Percentiles rank a stretch among this genome's conserved stretches.
Evolutionary conservation across 2,797 vertebrate species (phyloP).

Genomic region (Typhlichthys subterraneus): DNA sequence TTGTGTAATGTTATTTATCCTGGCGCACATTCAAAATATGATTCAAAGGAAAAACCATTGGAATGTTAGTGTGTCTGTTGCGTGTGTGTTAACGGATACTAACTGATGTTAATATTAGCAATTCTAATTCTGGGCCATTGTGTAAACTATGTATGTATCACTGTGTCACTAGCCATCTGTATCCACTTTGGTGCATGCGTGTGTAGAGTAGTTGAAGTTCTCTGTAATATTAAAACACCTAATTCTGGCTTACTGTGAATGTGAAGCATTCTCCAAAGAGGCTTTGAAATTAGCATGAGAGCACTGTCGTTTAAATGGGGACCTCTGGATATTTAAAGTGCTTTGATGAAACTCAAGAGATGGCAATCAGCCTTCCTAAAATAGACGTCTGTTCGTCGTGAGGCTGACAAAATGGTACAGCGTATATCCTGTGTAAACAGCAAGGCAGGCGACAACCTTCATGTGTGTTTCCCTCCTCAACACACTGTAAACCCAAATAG

Average conservation of each 20-base stretch:
- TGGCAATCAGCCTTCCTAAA: background rate
- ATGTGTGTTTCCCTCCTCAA: no score
- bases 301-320: constrained; percentile 5
- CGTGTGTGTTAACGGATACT: background rate
- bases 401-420: no score
- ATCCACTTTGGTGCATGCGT: background rate
- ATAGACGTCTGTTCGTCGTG: no score
- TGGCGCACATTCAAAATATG: no score
- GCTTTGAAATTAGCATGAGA: constrained; percentile 35
- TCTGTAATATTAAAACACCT: constrained; percentile 49
- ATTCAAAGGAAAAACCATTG: background rate
- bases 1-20: no score
- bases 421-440: no score
- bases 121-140: constrained; percentile 1
- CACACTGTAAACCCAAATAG: no score
- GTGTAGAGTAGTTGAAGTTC: constrained; percentile 5
- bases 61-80: constrained; percentile 18
- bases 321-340: constrained; percentile 5
- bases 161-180: background rate
- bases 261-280: constrained; percentile 17
- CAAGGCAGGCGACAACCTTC: no score
- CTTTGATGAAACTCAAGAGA: constrained; percentile 30
- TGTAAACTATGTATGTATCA: background rate
- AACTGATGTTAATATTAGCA: background rate
- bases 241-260: constrained; percentile 30